Evolutionary conservation across 1,140 invertebrate species (phyloP).

Genomic region (Microplitis demolitor): DNA sequence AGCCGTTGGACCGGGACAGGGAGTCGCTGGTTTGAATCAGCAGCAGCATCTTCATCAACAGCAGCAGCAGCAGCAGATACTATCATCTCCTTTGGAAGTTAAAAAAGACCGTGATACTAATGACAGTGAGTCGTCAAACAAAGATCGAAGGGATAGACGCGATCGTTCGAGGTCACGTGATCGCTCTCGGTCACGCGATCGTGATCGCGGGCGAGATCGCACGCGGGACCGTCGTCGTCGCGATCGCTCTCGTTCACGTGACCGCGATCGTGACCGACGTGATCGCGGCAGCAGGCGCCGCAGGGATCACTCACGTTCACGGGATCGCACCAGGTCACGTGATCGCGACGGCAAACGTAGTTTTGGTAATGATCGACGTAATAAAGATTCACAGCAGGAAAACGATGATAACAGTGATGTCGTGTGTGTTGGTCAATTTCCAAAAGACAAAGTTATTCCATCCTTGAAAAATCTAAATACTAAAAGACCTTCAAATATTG

Average conservation of each 20-base stretch:
- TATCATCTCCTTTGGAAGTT: constrained; percentile 32
- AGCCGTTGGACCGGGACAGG: constrained; percentile 37
- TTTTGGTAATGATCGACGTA: constrained; percentile 34
- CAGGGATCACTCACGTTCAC: constrained; percentile 53
- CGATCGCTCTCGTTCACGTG: constrained; percentile 36
- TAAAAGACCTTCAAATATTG: constrained; percentile 35
- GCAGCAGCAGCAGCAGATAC: constrained; percentile 34
- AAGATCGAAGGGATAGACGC: constrained; percentile 63
- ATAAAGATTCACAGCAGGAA: constrained; percentile 41
- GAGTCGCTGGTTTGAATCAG: constrained; percentile 37
- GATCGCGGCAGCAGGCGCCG: constrained; percentile 61
- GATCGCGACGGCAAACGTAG: constrained; percentile 45
- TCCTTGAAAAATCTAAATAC: neutral
- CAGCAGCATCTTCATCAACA: constrained; percentile 36
- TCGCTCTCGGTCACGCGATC: no score
- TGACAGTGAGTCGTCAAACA: constrained; percentile 47
- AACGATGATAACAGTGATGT: constrained; percentile 50
- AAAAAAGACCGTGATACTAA: constrained; percentile 45
- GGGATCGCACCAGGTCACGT: constrained; percentile 54
- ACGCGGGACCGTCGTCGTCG: constrained; percentile 55
- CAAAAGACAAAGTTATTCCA: constrained; percentile 46
- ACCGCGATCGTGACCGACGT: constrained; percentile 63
- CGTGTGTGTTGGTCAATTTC: constrained; percentile 56
- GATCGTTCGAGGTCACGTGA: constrained; percentile 51
- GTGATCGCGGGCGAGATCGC: constrained; percentile 41